Conservation (phyloP, 1,140 invertebrate species). For the Lepidostoma basale region DNA sequence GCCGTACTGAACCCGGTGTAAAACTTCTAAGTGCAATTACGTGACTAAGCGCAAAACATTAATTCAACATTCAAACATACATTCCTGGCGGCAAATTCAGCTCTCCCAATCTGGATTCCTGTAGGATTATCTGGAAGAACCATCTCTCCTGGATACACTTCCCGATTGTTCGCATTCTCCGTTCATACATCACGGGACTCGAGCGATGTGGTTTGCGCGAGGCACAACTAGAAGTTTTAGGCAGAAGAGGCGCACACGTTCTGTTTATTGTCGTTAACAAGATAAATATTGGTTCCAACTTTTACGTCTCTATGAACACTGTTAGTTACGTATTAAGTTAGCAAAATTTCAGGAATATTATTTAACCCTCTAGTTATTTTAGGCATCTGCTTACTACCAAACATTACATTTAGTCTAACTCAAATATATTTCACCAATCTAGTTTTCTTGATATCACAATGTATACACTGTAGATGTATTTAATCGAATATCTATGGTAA, state of each 20-base stretch:
- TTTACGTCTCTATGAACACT: no score
- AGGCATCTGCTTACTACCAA: no score
- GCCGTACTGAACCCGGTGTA: conserved; percentile 21
- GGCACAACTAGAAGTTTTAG: conserved; percentile 26
- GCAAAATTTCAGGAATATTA: no score
- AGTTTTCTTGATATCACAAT: no score
- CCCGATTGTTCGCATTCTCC: background rate
- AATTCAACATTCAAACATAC: conserved; percentile 45
- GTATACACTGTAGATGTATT: no score
- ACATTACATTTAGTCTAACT: no score
- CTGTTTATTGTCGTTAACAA: conserved; percentile 39
- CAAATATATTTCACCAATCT: no score
- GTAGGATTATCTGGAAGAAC: background rate
- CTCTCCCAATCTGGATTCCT: conserved; percentile 16
- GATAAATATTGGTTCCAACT: conserved; percentile 12
- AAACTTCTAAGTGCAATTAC: conserved; percentile 47
- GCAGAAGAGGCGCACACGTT: conserved; percentile 32
- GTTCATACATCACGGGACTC: background rate
- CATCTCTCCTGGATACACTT: background rate
- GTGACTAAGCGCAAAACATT: conserved; percentile 47
- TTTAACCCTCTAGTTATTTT: no score
- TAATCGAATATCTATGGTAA: no score
- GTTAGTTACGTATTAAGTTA: no score
- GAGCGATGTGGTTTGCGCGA: conserved; percentile 23
- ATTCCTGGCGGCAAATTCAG: conserved; percentile 37